Evolutionary conservation across 2,797 vertebrate genomes (phyloP), one percentile per base, ranked within the genome.

Genomic region (Anabacerthia variegaticeps): DNA sequence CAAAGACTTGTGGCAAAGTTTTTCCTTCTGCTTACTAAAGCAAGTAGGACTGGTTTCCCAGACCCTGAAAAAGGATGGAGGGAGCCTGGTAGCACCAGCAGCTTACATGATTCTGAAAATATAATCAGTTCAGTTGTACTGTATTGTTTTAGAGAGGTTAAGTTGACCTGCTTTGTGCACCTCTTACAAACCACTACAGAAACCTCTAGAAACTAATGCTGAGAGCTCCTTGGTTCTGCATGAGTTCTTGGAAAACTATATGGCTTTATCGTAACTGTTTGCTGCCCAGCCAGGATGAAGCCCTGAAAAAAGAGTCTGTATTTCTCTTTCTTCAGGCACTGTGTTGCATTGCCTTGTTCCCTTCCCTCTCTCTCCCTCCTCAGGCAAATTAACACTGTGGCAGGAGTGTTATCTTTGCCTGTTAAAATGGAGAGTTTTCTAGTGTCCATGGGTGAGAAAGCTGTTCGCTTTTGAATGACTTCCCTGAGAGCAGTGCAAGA

Each of bases 121-220:
- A n/a, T 5, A 67, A 20, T 56, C 66, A 1, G 0, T 85, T 87
- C 22, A 19, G 46, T 56, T 3, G 0, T 43, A 8, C 36, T 80
- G 18, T 44, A 16, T 39, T 68, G 41, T 55, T 94, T 71, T 20
- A 16, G 69, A 55, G 62, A 65, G 24, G 41, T 79, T 85, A 56
- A 56, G 22, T 12, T 75, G 81, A 58, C 58, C n/a, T 62, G 28
- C n/a, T 66, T 2, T 21, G 24, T 52, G 21, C 21, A 28, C 8
- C 39, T 68, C 55, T 58, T 77, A 69, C 5, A 62, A 78, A 75
- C 28, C 26, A 23, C 54, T 56, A 8, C 5, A 65, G 39, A 87
- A 85, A 66, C 62, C 24, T 83, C 36, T 48, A 62, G 46, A 86
- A 89, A 48, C 9, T 8, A 72, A 58, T 52, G 43, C 71, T 46